Evolutionary conservation across 2,888 invertebrate species (phyloP), one percentile per base, ranked within the genome.

Genomic region (Sepioteuthis lessoniana): DNA sequence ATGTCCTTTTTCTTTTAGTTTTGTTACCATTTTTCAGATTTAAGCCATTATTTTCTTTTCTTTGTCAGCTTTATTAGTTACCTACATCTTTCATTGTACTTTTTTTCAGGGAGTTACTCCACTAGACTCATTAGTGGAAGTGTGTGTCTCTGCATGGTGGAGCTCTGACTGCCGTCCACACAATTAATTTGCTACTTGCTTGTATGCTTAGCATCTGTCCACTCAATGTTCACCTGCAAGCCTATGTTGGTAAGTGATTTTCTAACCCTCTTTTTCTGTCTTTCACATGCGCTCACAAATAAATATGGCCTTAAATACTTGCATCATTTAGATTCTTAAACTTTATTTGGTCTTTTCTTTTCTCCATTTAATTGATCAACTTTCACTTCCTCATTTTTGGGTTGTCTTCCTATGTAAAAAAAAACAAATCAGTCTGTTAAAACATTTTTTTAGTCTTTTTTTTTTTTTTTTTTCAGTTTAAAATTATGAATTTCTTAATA

Each of bases 151-250:
- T 92, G 42, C 92, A 92, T 92, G 92, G 92, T 92, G 92, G 92
- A 92, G 92, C 46, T 47, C 42, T 92, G 92, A 42, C 92, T 42
- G 47, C 92, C 92, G n/a, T 92, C 92, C 47, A 92, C 92, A 92
- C 92, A 42, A 47, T 47, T 42, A 92, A 92, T 47, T 92, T 92
- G 92, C 38, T 92, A 92, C 31, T 92, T 31, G 92, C 92, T 92
- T 92, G 92, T 92, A 92, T 92, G 92, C 92, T 92, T 92, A 42
- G 92, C 92, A 92, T 46, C 92, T 92, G 47, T 92, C 92, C 93
- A 93, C 50, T 60, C 60, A 60, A 93, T 93, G 93, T 93, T 93
- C 38, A 93, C 93, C 93, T 93, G 93, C 55, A 93, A 93, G 55
- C 93, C 93, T 60, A 50, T 93, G 93, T 93, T 93, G 93, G 93